Percentiles rank a stretch among this genome's conserved stretches.
These are phyloP conservation scores for Atta cephalotes DNA, from an alignment of 1,140 invertebrate species.

Conservation along the genomic window DNA sequence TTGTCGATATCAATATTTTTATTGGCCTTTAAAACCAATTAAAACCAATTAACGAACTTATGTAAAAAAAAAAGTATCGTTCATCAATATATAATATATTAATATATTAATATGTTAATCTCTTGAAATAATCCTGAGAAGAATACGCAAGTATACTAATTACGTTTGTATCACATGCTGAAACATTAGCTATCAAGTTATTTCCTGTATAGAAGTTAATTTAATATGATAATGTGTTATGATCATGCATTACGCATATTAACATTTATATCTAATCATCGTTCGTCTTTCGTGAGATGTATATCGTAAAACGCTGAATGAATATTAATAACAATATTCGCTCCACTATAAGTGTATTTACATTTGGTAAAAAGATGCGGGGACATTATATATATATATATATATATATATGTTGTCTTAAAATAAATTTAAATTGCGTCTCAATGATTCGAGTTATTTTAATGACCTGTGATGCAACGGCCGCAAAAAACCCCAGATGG, in stretches of 20 bases:
- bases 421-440: background rate
- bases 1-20: no score
- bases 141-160: background rate
- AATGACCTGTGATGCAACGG: background rate
- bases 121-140: slow-evolving; percentile 1
- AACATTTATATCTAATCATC: slow-evolving; percentile 18
- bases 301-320: background rate
- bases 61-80: background rate
- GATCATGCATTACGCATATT: slow-evolving; percentile 22
- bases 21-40: no score
- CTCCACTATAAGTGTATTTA: background rate
- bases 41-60: background rate
- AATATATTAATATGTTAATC: background rate
- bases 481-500: background rate
- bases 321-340: slow-evolving; percentile 23
- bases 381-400: background rate
- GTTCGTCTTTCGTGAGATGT: background rate
- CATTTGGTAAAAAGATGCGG: background rate
- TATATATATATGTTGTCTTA: background rate
- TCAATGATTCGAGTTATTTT: background rate
- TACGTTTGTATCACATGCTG: background rate
- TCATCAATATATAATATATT: background rate
- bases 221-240: slow-evolving; percentile 42
- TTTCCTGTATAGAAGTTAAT: background rate
- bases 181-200: background rate